Conservation (phyloP, 2,113 vertebrate genomes). For the Bubo blakistoni region DNA sequence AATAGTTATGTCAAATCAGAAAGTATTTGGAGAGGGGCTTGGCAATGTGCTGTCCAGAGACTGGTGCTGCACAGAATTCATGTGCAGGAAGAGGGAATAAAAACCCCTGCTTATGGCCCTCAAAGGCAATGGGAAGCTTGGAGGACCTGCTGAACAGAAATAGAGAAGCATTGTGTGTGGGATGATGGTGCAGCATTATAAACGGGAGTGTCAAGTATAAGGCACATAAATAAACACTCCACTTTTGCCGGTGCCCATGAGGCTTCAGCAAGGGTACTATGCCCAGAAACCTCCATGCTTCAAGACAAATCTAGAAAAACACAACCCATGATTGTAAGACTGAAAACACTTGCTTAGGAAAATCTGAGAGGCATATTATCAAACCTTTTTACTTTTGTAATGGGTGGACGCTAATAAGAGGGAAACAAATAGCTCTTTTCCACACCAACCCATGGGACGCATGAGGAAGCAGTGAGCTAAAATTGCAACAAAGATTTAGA, state of each 20-base stretch:
- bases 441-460: neutral
- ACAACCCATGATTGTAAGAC: neutral
- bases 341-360: neutral
- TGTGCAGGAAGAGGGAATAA: neutral
- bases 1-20: neutral
- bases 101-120: rapidly evolving
- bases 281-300: neutral
- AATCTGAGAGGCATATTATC: neutral
- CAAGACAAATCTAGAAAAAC: neutral
- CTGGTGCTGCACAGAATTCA: neutral
- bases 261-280: neutral
- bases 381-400: neutral
- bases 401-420: neutral
- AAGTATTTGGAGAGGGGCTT: neutral
- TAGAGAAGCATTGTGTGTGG: too few species aligned
- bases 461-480: neutral
- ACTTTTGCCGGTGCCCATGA: rapidly evolving
- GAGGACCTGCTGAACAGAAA: neutral
- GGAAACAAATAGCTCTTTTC: neutral
- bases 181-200: neutral
- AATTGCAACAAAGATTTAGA: neutral
- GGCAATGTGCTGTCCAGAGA: neutral
- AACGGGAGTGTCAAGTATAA: neutral
- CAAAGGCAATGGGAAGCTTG: neutral
- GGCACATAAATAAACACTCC: neutral